phyloP scores from a whole-genome alignment of 2,888 invertebrate species.

The Heteromyza rotundicornis region DNA sequence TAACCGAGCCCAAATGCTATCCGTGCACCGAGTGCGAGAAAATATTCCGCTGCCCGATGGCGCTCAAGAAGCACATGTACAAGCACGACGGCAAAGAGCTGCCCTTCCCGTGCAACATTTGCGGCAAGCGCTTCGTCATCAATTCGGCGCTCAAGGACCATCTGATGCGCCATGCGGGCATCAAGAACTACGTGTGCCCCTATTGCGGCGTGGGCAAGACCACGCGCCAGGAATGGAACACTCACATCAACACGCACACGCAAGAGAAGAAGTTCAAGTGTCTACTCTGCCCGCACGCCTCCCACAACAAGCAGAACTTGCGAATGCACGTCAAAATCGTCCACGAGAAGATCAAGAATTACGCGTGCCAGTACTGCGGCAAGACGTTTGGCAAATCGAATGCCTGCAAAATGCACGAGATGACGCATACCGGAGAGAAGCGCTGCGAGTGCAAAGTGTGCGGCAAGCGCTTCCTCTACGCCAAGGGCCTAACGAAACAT shows the following conservation, averaged over 20 bases:
- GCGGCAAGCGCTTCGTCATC: slow-evolving; percentile 57
- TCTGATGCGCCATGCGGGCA: slow-evolving; percentile 59
- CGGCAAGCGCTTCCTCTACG: slow-evolving; percentile 56
- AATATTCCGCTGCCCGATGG: slow-evolving; percentile 57
- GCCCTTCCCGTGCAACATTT: slow-evolving; percentile 57
- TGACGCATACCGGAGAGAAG: slow-evolving; percentile 56
- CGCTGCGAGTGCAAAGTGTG: slow-evolving; percentile 56
- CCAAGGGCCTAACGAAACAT: slow-evolving; percentile 56
- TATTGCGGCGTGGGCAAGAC: slow-evolving; percentile 59
- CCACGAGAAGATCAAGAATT: slow-evolving; percentile 56
- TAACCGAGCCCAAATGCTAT: slow-evolving; percentile 48
- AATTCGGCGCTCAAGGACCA: slow-evolving; percentile 58
- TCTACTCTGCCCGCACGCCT: slow-evolving; percentile 54
- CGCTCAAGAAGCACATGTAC: slow-evolving; percentile 58
- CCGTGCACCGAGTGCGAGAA: slow-evolving; percentile 58
- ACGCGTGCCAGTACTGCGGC: slow-evolving; percentile 56
- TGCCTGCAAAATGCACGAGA: slow-evolving; percentile 56
- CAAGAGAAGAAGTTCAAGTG: slow-evolving; percentile 59
- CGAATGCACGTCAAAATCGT: slow-evolving; percentile 56
- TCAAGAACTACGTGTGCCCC: slow-evolving; percentile 59
- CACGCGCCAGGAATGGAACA: slow-evolving; percentile 57
- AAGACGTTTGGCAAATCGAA: slow-evolving; percentile 56
- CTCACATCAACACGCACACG: slow-evolving; percentile 57
- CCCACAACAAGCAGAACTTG: slow-evolving; percentile 55
- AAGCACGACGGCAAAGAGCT: slow-evolving; percentile 57